Base-by-base conservation (phyloP, 2,113 vertebrate genomes). In the Pagrus major region DNA sequence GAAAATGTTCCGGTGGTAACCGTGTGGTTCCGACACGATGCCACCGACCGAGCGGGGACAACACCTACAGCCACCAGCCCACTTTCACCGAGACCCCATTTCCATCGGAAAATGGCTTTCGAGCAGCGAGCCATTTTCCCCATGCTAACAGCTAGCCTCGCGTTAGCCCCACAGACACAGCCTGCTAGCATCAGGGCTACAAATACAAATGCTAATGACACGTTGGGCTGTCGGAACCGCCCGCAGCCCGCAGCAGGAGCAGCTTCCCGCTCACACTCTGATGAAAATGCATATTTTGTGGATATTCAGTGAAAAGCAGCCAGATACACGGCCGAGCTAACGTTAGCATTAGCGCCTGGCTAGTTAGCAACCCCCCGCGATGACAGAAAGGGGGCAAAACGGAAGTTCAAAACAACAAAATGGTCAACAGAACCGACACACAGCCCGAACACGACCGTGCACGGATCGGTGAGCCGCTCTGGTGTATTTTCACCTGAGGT, bases 51-150 rank as follows among this genome's bases (percentile, higher is more conserved):
- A 58, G 83, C 68, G 10, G 74, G 52, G 58, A 41, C 54, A 39
- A 46, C 76, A 81, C 64, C 81, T 71, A 1, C 74, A 71, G 77
- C 86, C 88, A 61, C 81, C 86, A 84, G 80, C 85, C 82, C 86
- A 35, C 81, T 72, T 71, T 71, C 84, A 64, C 80, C 3, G 73
- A 86, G 80, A 89, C 85, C 83, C 81, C 80, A 9, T 75, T 27
- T 87, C 69, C 79, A 70, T 65, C 60, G 88, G 84, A 93, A 92
- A 93, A 93, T 93, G 86, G 91, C 88, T 92, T 75, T 92, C 85
- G n/a, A 68, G 65, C 76, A 42, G 81, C 65, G 33, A 88, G 89
- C 92, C 87, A 87, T 87, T 89, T 88, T 85, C 81, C 81, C 74
- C 76, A 15, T 78, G 92, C 90, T 92, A 92, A 61, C 78, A 9